Conservation (phyloP, 1,140 invertebrate genomes). For the Penaeus japonicus region DNA sequence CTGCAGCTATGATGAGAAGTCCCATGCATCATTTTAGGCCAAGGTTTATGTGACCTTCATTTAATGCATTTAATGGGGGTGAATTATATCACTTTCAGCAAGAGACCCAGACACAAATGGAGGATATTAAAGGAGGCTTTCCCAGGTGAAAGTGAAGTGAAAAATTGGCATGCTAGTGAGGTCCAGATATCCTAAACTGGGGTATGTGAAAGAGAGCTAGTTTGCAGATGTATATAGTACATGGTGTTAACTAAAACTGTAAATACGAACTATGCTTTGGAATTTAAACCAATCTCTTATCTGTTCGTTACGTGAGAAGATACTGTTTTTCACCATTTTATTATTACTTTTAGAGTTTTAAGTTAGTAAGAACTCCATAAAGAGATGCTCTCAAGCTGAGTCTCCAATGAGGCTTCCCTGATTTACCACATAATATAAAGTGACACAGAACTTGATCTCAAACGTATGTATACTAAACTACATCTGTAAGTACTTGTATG, state of each 20-base stretch:
- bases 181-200: background rate
- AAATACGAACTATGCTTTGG: background rate
- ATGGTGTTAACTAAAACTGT: constrained; percentile 3
- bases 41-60: constrained; percentile 45
- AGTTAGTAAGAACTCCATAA: too few relatives aligned
- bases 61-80: background rate
- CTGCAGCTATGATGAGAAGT: constrained; percentile 40
- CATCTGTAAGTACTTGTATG: constrained; percentile 13
- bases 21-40: constrained; percentile 51
- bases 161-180: background rate
- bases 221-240: background rate
- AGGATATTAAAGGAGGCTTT: background rate
- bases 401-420: background rate
- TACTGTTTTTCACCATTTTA: too few relatives aligned
- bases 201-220: background rate
- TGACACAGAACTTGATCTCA: constrained; percentile 35
- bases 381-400: too few relatives aligned
- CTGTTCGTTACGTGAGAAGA: too few relatives aligned
- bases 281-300: background rate
- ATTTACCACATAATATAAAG: background rate
- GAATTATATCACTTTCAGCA: constrained; percentile 16
- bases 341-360: too few relatives aligned
- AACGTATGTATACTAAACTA: constrained; percentile 21
- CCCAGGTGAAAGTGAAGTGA: background rate
- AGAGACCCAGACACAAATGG: background rate